These are phyloP conservation scores for Pagrus major DNA, from an alignment of 2,113 vertebrate species.

Conservation along the genomic window DNA sequence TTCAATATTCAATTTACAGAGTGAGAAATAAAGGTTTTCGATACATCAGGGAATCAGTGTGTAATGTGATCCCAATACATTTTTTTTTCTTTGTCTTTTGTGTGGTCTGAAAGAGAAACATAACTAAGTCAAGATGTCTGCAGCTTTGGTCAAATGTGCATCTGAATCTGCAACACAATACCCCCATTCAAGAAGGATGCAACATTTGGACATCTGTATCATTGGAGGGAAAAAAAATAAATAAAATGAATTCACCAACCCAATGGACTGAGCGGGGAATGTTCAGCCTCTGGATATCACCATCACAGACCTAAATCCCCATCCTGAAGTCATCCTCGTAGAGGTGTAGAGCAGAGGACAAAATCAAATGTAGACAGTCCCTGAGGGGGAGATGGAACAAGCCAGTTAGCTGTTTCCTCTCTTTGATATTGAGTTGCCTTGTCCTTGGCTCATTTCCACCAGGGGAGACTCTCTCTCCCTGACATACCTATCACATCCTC, in stretches of 20 bases:
- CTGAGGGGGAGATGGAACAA: background rate
- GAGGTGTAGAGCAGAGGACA: constrained; percentile 34
- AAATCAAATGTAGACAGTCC: constrained; percentile 26
- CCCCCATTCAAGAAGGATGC: background rate
- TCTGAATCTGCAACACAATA: constrained; percentile 12
- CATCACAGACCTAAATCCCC: constrained; percentile 19
- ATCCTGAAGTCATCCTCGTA: background rate
- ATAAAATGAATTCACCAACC: background rate
- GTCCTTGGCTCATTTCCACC: constrained; percentile 52
- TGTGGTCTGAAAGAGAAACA: background rate
- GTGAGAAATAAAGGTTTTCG: background rate
- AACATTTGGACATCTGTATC: background rate
- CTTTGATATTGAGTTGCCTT: constrained; percentile 48
- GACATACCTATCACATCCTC: constrained; percentile 32
- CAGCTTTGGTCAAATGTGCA: background rate
- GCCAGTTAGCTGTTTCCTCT: constrained; percentile 42
- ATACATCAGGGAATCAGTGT: background rate
- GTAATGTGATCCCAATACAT: background rate
- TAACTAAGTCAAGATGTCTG: background rate
- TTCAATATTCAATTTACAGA: constrained; percentile 14
- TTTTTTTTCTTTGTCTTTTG: background rate
- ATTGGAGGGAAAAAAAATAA: background rate
- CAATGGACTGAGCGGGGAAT: background rate
- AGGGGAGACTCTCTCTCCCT: constrained; percentile 16
- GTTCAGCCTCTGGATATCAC: background rate